Base-by-base conservation (phyloP, 2,113 vertebrate genomes). In the Dunckerocampus dactyliophorus region DNA sequence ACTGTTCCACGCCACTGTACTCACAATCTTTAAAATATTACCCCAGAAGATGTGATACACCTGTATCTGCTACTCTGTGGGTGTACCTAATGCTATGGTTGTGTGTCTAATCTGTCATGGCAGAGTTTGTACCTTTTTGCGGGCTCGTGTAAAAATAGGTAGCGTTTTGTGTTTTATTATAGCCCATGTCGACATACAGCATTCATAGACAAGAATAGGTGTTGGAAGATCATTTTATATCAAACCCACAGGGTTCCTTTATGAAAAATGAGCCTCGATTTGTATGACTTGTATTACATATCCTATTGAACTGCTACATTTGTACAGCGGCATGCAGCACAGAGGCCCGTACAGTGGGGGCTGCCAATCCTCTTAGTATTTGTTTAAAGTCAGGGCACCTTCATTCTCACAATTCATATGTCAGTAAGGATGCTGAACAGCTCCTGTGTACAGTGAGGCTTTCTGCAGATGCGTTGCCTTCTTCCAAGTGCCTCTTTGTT, bases 331-430 rank as follows among this genome's bases (percentile, higher is more conserved):
- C 50, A 14, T 51, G 49, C 48, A 31, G 37, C n/a, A 17, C 31
- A 56, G 20, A 47, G n/a, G 52, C n/a, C 39, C 12, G 39, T 4
- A 42, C 45, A 49, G 9, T 1, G 51, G 12, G 63, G 53, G 31
- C 65, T 62, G 72, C 65, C 31, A 72, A 65, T 71, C 62, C 62
- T 52, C 39, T 66, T 53, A 69, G 66, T 8, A 50, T 50, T 48
- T 22, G 54, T 58, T 20, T 70, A 56, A 62, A 48, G 43, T 54
- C 55, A 14, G 16, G 28, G 31, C 52, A 55, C 16, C 31, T n/a
- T 21, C 9, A 7, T 56, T 53, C 49, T 46, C 70, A 43, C 60
- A 47, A 74, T 72, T 65, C 45, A 59, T 14, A 34, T 53, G 72
- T 77, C 67, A 57, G 20, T 65, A 22, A 65, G 65, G 65, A 69